A percentile compares a stretch with the other conserved stretches of the same genome.
Evolutionary conservation across 2,797 vertebrate genomes (phyloP).

Genomic region (Geotrypetes seraphini): DNA sequence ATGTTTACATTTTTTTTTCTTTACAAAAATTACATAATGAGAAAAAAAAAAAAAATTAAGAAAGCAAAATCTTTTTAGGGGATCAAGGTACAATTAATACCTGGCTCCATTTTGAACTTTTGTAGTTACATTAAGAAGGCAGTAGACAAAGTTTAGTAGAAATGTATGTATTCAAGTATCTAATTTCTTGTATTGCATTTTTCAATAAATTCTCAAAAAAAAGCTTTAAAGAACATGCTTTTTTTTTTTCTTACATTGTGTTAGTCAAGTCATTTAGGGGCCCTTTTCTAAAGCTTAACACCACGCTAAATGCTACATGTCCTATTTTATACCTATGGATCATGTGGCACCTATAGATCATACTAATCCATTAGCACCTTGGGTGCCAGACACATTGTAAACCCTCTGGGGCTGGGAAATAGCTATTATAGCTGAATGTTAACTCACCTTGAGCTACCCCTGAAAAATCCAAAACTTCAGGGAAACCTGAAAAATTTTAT

Average conservation of each 20-base stretch:
- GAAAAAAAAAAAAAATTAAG: constrained; percentile 26
- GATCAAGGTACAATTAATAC: constrained; percentile 23
- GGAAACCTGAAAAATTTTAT: no score
- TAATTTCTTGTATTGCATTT: constrained; percentile 61
- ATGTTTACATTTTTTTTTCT: constrained; percentile 41
- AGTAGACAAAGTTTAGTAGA: constrained; percentile 43
- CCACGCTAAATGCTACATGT: no score
- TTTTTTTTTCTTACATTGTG: not conserved
- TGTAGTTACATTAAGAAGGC: constrained; percentile 36
- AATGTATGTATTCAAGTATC: constrained; percentile 38
- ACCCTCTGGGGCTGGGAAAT: no score
- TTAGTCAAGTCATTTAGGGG: no score
- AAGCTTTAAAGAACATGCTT: not conserved
- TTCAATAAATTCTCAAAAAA: constrained; percentile 56
- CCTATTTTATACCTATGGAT: no score
- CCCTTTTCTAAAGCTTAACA: no score
- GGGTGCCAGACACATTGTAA: no score
- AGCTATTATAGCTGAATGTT: no score
- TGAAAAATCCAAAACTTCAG: no score
- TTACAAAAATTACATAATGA: constrained; percentile 34
- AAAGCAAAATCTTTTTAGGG: constrained; percentile 30
- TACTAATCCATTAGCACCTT: no score
- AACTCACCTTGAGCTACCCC: no score
- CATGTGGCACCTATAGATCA: no score
- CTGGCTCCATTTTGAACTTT: constrained; percentile 39